Evolutionary conservation across 2,113 vertebrate species (phyloP).

Genomic region (Cervus canadensis): DNA sequence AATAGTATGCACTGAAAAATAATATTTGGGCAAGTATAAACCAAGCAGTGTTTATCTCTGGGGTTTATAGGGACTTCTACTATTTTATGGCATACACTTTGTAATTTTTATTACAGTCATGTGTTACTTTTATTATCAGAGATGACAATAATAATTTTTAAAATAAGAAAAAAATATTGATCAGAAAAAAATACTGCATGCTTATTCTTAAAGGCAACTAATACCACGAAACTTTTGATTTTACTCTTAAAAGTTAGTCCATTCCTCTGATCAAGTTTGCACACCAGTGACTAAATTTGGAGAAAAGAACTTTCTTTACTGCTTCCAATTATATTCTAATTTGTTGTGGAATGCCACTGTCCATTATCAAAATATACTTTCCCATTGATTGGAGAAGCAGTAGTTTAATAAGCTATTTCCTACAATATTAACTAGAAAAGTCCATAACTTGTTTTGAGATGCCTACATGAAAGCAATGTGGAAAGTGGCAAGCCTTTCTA

Average conservation of each 20-base stretch:
- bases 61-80: neutral
- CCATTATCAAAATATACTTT: neutral
- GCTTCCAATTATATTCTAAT: neutral
- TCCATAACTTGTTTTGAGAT: neutral
- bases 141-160: neutral
- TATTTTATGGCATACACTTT: neutral
- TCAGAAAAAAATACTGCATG: neutral
- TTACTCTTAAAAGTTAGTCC: neutral
- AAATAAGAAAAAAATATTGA: slow-evolving; percentile 22
- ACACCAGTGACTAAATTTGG: neutral
- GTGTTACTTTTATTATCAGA: slow-evolving; percentile 2
- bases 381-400: neutral
- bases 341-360: neutral
- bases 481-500: neutral
- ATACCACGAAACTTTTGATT: neutral
- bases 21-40: neutral
- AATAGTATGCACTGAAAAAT: neutral
- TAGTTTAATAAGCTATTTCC: neutral
- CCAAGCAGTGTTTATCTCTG: neutral
- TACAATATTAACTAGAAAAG: neutral
- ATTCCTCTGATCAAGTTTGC: neutral
- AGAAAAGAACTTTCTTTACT: neutral
- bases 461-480: neutral
- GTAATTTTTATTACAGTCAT: neutral
- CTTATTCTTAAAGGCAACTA: neutral